Evolutionary conservation across 2,888 invertebrate genomes (phyloP), one percentile per base, ranked within the genome.

Genomic region (Eupithecia exiguata): DNA sequence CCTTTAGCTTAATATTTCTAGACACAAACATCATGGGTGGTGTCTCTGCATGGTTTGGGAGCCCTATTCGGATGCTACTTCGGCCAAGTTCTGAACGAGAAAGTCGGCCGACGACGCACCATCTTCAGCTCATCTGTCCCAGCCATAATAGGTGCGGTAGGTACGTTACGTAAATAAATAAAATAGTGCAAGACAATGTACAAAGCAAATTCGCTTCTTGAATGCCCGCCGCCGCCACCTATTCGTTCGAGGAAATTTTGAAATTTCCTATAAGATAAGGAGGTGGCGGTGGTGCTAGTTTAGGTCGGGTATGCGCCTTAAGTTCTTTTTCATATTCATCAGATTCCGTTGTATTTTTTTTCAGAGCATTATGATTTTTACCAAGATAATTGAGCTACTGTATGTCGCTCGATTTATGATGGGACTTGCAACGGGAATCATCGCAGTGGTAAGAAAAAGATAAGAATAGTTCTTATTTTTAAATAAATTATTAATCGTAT

Each of bases 21-120:
- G 92, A 89, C 91, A 46, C 92, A 95, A 84, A 92, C 89, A 43
- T 95, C 95, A 70, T 95, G 95, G 95, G 91, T 95, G 77, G 95
- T 95, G 0, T 95, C 96, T 0, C 87, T 96, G 68, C 91, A 94
- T 71, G 91, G 95, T 0, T 86, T 95, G 73, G 96, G 96, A 0
- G 95, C 95, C 0, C 88, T 95, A 38, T 91, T 94, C 0, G 96
- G 96, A 0, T 95, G 95, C 79, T 88, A 95, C 70, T 74, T 95
- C 25, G 95, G 96, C 0, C 95, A 95, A 65, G 88, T 95, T 69
- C 84, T 95, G 38, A 95, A 95, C 79, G 95, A 96, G 82, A 91
- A 90, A 69, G 86, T 94, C 0, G 96, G 96, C 4, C 93, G 96
- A 0, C 95, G 95, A 53, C 89, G 89, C 7, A 94, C 95, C 2